These are phyloP conservation scores for Siniperca obscura DNA, from an alignment of 2,797 vertebrate species.

Conservation along the genomic window DNA sequence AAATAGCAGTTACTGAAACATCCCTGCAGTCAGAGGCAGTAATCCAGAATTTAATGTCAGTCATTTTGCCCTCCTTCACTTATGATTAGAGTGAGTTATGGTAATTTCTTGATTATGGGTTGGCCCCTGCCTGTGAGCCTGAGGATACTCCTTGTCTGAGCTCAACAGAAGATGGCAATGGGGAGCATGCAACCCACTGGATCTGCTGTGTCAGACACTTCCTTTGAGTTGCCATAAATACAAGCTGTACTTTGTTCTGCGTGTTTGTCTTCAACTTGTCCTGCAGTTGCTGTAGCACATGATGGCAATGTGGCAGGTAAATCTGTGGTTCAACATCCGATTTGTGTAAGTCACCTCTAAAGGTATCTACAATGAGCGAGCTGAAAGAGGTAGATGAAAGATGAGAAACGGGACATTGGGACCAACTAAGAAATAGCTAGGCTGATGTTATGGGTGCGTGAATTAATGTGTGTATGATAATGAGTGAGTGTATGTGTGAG, in stretches of 20 bases:
- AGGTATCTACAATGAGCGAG: background rate
- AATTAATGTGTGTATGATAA: slow-evolving; percentile 54
- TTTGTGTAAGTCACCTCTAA: background rate
- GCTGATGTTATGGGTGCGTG: slow-evolving; percentile 12
- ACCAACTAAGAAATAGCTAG: slow-evolving; percentile 9
- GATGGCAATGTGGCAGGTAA: slow-evolving; percentile 18
- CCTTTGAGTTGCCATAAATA: slow-evolving; percentile 44
- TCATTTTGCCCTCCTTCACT: slow-evolving; percentile 78
- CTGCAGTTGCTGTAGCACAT: slow-evolving; percentile 18
- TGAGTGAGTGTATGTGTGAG: slow-evolving; percentile 30
- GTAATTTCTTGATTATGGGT: slow-evolving; percentile 87
- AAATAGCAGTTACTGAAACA: slow-evolving; percentile 72
- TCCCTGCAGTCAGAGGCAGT: slow-evolving; percentile 68
- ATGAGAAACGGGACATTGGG: background rate
- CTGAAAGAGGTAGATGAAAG: slow-evolving; percentile 35
- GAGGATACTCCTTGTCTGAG: slow-evolving; percentile 72
- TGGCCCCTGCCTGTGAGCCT: slow-evolving; percentile 67
- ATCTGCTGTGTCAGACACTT: slow-evolving; percentile 60
- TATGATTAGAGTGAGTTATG: slow-evolving; percentile 88
- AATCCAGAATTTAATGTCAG: slow-evolving; percentile 79
- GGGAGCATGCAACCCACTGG: slow-evolving; percentile 48
- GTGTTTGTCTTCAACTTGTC: slow-evolving; percentile 28
- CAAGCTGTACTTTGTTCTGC: slow-evolving; percentile 19
- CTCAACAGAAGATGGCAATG: slow-evolving; percentile 48
- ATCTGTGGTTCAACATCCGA: slow-evolving; percentile 9